These are phyloP conservation scores for Porites lobata DNA, from an alignment of 92 coral and sea anemone species.

Conservation along the genomic window DNA sequence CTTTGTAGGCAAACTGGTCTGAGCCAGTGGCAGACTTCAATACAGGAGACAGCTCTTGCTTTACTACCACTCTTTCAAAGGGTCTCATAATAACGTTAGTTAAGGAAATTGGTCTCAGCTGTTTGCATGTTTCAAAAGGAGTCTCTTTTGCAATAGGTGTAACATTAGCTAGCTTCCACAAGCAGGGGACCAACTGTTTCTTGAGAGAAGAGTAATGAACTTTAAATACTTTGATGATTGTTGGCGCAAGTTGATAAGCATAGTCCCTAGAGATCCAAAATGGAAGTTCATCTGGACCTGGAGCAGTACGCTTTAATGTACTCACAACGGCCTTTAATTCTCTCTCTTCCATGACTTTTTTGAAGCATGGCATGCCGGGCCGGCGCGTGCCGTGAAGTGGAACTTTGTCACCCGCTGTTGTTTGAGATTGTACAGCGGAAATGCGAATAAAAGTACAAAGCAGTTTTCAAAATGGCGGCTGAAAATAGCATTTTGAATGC, in stretches of 20 bases:
- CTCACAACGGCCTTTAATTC: slow-evolving; percentile 36
- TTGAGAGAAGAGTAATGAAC: too few relatives aligned
- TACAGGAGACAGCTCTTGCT: slow-evolving; percentile 11
- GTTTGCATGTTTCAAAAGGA: slow-evolving; percentile 34
- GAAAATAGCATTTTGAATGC: slow-evolving; percentile 1
- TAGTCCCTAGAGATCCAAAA: too few relatives aligned
- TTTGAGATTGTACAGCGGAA: slow-evolving; percentile 15
- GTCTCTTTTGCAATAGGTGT: slow-evolving; percentile 11
- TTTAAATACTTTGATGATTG: too few relatives aligned
- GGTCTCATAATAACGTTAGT: slow-evolving; percentile 63
- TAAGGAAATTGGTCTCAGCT: slow-evolving; percentile 66
- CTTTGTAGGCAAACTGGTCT: slow-evolving; percentile 45
- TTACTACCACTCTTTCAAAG: slow-evolving; percentile 59
- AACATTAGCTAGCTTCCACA: too few relatives aligned
- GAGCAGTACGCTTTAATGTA: neutral
- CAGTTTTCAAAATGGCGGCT: slow-evolving; percentile 23
- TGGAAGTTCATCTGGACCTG: too few relatives aligned
- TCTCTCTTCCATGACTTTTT: slow-evolving; percentile 27
- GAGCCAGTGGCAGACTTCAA: neutral
- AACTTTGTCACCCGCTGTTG: slow-evolving; percentile 40
- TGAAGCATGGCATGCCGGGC: slow-evolving; percentile 37
- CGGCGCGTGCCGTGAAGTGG: slow-evolving; percentile 13
- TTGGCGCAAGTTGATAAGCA: neutral
- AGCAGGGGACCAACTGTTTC: too few relatives aligned
- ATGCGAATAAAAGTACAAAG: neutral